Base-by-base conservation (phyloP, 1,140 invertebrate genomes). In the Pantala flavescens region DNA sequence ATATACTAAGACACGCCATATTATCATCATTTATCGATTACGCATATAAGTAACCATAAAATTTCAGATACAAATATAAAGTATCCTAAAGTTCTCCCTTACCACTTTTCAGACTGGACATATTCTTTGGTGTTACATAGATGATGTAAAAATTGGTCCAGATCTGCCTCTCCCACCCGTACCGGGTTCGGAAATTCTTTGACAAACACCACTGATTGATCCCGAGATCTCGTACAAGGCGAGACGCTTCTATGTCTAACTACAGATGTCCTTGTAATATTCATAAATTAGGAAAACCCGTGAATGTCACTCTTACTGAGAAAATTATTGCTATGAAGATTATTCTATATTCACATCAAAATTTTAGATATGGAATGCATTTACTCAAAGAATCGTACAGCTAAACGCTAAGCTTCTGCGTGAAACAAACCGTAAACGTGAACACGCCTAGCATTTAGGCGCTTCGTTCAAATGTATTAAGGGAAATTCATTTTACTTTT, bases 21-120 rank as follows among this genome's bases (percentile, higher is more conserved):
- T 63, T 63, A 63, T 63, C 49, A 63, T 63, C 49, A 63, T 63
- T 63, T 63, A 63, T 63, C 49, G 49, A 63, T 63, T 63, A 63
- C 49, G 12, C n/a, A 63, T 63, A 63, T 19, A 19, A 12, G 49
- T 63, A 19, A 63, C 49, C 49, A 63, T 63, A 19, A 19, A 63
- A 63, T 63, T 19, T 16, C 49, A 21, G n/a, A 21, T 5, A 63
- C 49, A 63, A 63, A 63, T 3, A 63, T 3, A 3, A 19, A 19
- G 5, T 19, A 63, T 1, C n/a, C 5, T 63, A 14, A 5, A 7
- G 14, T 19, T 63, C 12, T 12, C n/a, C 3, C 49, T 63, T 63
- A 63, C 49, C 49, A 63, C 14, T 63, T 63, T 63, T 63, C 49
- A 63, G 49, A 63, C 49, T 63, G 49, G 49, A 63, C 49, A 63